These are phyloP conservation scores for Dryocosmus kuriphilus DNA, from an alignment of 2,888 invertebrate genomes.

Conservation along the genomic window DNA sequence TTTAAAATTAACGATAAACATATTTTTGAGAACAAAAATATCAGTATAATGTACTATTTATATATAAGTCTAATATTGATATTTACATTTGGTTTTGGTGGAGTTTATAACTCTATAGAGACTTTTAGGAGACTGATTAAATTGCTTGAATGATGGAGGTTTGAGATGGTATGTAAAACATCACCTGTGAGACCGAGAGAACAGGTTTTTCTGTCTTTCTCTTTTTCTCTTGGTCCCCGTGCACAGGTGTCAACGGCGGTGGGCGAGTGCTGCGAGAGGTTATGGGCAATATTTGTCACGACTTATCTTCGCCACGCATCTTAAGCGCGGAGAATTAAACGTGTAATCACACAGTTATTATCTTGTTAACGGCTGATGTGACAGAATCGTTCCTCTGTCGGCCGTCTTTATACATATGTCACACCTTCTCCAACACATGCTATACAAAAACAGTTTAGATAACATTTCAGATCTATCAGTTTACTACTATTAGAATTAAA, in stretches of 20 bases:
- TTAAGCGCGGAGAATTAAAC: conserved; percentile 71
- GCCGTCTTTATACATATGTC: conserved; percentile 47
- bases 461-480: no score
- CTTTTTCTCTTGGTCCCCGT: conserved; percentile 52
- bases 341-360: conserved; percentile 73
- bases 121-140: conserved; percentile 23
- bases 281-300: conserved; percentile 76
- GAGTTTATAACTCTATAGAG: not conserved
- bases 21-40: no score
- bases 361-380: conserved; percentile 68
- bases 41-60: no score
- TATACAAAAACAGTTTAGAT: no score
- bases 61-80: not conserved
- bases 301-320: conserved; percentile 72
- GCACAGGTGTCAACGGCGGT: conserved; percentile 61
- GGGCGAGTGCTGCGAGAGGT: conserved; percentile 61
- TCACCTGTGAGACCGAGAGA: conserved; percentile 58
- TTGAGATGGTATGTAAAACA: conserved; percentile 40
- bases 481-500: no score
- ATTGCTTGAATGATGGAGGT: conserved; percentile 22
- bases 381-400: conserved; percentile 45
- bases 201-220: conserved; percentile 61
- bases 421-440: not conserved
- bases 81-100: not conserved
- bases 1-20: no score